Conservation (phyloP, 53 echinoderm and acorn worm species). For the Echinometra lucunter region DNA sequence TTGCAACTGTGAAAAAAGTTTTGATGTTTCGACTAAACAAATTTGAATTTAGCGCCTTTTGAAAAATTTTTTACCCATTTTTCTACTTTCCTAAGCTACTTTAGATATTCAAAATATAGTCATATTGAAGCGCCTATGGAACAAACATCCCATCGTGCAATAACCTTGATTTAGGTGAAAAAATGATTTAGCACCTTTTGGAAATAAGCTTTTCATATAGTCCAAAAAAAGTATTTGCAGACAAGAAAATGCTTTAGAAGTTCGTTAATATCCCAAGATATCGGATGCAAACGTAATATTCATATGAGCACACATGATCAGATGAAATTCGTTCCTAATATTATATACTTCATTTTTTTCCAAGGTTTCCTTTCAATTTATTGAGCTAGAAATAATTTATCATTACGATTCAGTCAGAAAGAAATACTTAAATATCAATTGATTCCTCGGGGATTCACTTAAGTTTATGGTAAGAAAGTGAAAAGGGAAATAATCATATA, state of each 20-base stretch:
- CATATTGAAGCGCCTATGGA: no score
- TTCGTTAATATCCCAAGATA: background rate
- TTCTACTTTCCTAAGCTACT: no score
- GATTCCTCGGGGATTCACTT: background rate
- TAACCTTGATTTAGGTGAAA: no score
- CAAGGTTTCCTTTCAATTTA: background rate
- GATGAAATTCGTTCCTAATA: background rate
- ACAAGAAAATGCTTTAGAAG: background rate
- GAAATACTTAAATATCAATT: conserved; percentile 47
- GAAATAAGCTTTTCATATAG: no score
- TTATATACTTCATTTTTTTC: background rate
- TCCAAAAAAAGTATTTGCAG: no score
- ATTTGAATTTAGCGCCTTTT: no score
- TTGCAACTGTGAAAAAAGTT: no score
- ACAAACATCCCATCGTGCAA: no score
- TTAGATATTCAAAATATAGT: no score
- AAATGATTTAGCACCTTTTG: no score
- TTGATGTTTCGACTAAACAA: no score
- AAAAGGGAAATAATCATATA: background rate
- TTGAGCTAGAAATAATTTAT: conserved; percentile 28
- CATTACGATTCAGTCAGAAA: conserved; percentile 15
- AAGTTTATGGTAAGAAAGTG: conserved; percentile 7
- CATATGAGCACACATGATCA: background rate
- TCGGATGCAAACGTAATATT: background rate
- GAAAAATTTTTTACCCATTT: no score